Evolutionary conservation across 2,888 invertebrate genomes (phyloP).

Genomic region (Euzetes globulus): DNA sequence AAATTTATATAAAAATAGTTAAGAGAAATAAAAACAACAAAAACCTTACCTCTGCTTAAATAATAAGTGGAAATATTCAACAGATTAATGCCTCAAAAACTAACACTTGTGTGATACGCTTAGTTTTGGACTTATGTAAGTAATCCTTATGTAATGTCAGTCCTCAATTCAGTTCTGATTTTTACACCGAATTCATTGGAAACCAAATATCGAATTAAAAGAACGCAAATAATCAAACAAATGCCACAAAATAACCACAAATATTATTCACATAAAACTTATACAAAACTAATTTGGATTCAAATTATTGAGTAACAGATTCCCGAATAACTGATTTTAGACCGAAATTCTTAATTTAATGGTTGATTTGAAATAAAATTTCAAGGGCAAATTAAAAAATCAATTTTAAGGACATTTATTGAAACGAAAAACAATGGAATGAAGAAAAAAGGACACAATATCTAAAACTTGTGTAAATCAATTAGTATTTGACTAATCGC

Average conservation of each 20-base stretch:
- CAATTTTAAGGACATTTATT: too few relatives aligned
- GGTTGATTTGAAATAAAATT: too few relatives aligned
- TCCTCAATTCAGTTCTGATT: not conserved
- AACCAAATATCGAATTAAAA: not conserved
- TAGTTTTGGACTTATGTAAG: too few relatives aligned
- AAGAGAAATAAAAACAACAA: not conserved
- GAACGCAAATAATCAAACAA: not conserved
- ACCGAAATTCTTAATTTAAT: too few relatives aligned
- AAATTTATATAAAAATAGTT: too few relatives aligned
- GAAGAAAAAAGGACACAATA: too few relatives aligned
- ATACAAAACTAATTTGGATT: not conserved
- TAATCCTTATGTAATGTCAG: too few relatives aligned
- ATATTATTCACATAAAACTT: not conserved
- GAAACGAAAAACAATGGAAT: too few relatives aligned
- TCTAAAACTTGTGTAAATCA: not conserved
- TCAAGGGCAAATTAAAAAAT: too few relatives aligned
- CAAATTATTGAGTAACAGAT: not conserved
- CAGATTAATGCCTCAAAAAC: too few relatives aligned
- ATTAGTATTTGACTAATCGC: not conserved
- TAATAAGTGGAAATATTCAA: too few relatives aligned
- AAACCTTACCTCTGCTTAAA: slow-evolving; percentile 3
- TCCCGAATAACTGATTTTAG: not conserved
- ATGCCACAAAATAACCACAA: not conserved
- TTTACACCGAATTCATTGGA: not conserved
- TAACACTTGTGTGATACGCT: too few relatives aligned